Percentiles rank a stretch among this genome's conserved stretches.
These are phyloP conservation scores for Campylomormyrus numenius DNA, from an alignment of 2,113 vertebrate species.

Conservation along the genomic window DNA sequence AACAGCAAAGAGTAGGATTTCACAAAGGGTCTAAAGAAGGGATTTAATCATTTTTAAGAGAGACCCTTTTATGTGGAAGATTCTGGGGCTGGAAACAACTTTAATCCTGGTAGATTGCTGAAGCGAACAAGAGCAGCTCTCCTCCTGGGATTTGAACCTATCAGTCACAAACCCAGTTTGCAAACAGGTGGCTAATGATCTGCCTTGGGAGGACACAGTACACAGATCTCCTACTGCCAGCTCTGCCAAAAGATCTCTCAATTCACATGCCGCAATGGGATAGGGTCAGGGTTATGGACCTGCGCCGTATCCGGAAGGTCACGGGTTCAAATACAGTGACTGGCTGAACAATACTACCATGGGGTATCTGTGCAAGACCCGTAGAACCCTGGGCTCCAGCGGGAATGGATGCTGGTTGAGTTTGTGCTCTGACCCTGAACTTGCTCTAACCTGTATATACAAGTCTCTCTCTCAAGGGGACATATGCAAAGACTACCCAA, in stretches of 20 bases:
- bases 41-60: neutral
- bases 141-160: neutral
- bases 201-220: neutral
- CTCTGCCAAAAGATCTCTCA: neutral
- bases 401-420: neutral
- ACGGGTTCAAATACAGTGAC: neutral
- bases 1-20: neutral
- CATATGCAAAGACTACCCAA: neutral
- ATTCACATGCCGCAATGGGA: neutral
- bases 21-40: neutral
- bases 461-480: neutral
- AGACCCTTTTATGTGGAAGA: neutral
- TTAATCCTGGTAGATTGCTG: neutral
- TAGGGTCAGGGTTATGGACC: neutral
- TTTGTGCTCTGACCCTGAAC: neutral
- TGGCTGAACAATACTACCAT: neutral
- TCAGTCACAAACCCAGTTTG: neutral
- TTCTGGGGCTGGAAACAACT: neutral
- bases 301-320: neutral
- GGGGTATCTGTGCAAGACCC: neutral
- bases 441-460: neutral
- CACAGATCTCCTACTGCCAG: neutral
- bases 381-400: neutral
- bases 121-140: neutral
- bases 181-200: neutral